Evolutionary conservation across 2,888 invertebrate genomes (phyloP), one percentile per base, ranked within the genome.

Genomic region (Mythimna impura): DNA sequence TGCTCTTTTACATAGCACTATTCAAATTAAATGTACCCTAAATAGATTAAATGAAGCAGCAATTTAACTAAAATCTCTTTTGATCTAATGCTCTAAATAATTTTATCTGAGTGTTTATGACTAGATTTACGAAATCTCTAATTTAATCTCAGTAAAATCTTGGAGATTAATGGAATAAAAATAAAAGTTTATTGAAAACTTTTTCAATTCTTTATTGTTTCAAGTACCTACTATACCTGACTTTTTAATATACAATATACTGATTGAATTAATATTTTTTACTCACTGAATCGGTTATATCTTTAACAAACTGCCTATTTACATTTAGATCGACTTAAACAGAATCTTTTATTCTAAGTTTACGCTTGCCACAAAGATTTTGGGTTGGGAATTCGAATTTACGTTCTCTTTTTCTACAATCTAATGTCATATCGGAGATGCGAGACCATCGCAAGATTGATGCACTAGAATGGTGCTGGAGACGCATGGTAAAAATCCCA

Each of bases 81-180:
- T 54, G 43, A 69, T 76, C 25, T 30, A 69, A 36, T 58, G n/a
- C 50, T 69, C 57, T n/a, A 66, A 73, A 66, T 52, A 60, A 43
- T 65, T 68, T 58, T 63, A 63, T 34, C 25, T 52, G 47, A 75
- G 25, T 75, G 66, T 40, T 55, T 40, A 75, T 47, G 47, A 61
- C 20, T 66, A 60, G 12, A 4, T 60, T 58, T 58, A 52, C 52
- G 20, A 63, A 69, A 43, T 36, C n/a, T 58, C 12, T 43, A n/a
- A 58, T 63, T 58, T 58, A 68, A 58, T 63, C 34, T 34, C 1
- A 10, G n/a, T 8, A 40, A 34, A 58, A 40, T 47, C 25, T 43
- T 47, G 14, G 5, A 60, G 6, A 43, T n/a, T 22, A n/a, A 43
- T 17, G 58, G 14, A 40, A 52, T 25, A n/a, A n/a, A 65, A 25